Evolutionary conservation across 2,888 invertebrate species (phyloP).

Genomic region (Eurytoma adleriae): DNA sequence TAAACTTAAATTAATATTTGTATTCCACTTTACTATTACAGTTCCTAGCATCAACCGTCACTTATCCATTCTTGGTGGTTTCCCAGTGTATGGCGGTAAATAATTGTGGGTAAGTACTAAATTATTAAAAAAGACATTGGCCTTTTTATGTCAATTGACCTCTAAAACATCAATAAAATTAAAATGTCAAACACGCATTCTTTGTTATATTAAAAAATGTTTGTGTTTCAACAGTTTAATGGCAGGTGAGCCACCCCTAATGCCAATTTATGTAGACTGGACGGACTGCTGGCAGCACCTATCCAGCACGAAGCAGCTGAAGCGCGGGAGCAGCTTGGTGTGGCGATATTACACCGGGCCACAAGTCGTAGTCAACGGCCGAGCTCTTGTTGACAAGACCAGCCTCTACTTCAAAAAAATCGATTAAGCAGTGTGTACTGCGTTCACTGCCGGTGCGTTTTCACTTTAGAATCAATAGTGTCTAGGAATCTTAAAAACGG

Average conservation of each 20-base stretch:
- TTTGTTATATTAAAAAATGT: background rate
- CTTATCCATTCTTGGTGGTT: conserved; percentile 96
- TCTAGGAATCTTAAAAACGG: too few species aligned
- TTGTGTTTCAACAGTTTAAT: conserved; percentile 65
- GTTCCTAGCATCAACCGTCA: conserved; percentile 89
- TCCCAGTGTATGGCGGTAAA: conserved; percentile 94
- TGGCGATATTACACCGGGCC: conserved; percentile 85
- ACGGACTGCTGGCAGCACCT: conserved; percentile 90
- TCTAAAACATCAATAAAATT: conserved; percentile 10
- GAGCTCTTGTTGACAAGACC: conserved; percentile 43
- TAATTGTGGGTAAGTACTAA: conserved; percentile 81
- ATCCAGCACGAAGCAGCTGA: conserved; percentile 85
- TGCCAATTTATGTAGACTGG: conserved; percentile 91
- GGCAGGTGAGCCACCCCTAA: conserved; percentile 89
- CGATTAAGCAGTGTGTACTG: conserved; percentile 14
- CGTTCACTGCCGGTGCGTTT: conserved; percentile 28
- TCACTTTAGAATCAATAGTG: conserved; percentile 10
- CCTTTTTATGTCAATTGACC: conserved; percentile 14
- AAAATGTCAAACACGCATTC: background rate
- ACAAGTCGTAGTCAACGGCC: conserved; percentile 61
- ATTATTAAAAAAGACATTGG: conserved; percentile 9
- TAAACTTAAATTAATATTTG: background rate
- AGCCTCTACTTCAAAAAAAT: conserved; percentile 32
- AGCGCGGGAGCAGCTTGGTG: conserved; percentile 90
- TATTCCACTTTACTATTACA: conserved; percentile 63